These are phyloP conservation scores for Tarsius wallacei DNA, from an alignment of 2,797 vertebrate genomes.

Conservation along the genomic window DNA sequence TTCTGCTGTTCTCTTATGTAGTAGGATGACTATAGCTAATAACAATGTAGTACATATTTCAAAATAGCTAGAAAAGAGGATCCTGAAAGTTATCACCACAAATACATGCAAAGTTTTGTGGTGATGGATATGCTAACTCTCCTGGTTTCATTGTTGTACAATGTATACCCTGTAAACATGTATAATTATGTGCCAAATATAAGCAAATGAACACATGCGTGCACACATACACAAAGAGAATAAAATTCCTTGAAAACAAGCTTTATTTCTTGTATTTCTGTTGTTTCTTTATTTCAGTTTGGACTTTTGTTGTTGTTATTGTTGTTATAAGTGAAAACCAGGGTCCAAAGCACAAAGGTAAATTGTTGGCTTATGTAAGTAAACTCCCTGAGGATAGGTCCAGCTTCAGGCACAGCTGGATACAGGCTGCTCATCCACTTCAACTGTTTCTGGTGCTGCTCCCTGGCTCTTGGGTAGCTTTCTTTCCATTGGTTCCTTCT, in stretches of 20 bases:
- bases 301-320: not conserved
- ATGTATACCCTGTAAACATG: not conserved
- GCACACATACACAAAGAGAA: not conserved
- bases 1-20: not conserved
- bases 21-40: not conserved
- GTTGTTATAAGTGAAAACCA: not conserved
- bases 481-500: not conserved
- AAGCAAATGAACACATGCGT: not conserved
- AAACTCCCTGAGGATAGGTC: not conserved
- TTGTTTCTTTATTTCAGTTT: not conserved
- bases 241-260: slow-evolving; percentile 23
- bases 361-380: not conserved
- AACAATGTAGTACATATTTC: not conserved
- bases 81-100: not conserved
- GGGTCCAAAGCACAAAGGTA: not conserved
- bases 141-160: not conserved
- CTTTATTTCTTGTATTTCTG: slow-evolving; percentile 2
- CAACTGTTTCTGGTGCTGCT: not conserved
- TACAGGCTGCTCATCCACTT: no score
- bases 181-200: not conserved
- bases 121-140: not conserved
- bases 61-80: not conserved
- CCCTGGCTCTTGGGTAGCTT: not conserved
- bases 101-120: not conserved
- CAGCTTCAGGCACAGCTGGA: not conserved